These are phyloP conservation scores for Grammomys surdaster DNA, from an alignment of 2,113 vertebrate genomes.

Conservation along the genomic window DNA sequence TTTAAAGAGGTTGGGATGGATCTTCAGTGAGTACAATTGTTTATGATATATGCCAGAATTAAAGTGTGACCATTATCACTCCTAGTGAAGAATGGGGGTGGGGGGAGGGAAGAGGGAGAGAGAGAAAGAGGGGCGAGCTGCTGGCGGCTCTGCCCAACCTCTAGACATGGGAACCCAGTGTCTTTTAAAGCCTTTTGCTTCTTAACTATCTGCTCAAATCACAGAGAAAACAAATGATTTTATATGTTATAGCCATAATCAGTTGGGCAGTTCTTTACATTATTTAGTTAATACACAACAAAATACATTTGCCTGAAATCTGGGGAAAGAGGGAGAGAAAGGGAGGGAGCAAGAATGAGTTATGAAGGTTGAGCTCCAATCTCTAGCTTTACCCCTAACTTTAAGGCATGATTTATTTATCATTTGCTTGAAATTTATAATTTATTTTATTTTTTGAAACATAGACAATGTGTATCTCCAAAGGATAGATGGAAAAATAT, in stretches of 20 bases:
- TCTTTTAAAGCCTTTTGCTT: too few species aligned
- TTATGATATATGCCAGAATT: neutral
- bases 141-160: too few species aligned
- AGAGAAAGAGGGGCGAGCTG: too few species aligned
- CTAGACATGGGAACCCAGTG: too few species aligned
- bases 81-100: neutral
- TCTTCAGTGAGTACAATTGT: neutral
- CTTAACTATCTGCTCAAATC: too few species aligned
- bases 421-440: neutral
- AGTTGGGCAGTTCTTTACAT: too few species aligned
- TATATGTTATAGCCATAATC: too few species aligned
- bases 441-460: constrained; percentile 24
- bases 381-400: neutral
- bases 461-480: neutral
- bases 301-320: too few species aligned
- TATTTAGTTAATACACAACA: too few species aligned
- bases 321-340: too few species aligned
- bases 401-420: neutral
- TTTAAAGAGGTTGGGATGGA: neutral
- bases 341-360: neutral
- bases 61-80: neutral
- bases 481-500: neutral
- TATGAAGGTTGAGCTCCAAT: neutral
- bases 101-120: neutral
- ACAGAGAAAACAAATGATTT: too few species aligned